A percentile compares a stretch with the other conserved stretches of the same genome.
Evolutionary conservation across 2,797 vertebrate genomes (phyloP).

Genomic region (Poliocrania exsul): DNA sequence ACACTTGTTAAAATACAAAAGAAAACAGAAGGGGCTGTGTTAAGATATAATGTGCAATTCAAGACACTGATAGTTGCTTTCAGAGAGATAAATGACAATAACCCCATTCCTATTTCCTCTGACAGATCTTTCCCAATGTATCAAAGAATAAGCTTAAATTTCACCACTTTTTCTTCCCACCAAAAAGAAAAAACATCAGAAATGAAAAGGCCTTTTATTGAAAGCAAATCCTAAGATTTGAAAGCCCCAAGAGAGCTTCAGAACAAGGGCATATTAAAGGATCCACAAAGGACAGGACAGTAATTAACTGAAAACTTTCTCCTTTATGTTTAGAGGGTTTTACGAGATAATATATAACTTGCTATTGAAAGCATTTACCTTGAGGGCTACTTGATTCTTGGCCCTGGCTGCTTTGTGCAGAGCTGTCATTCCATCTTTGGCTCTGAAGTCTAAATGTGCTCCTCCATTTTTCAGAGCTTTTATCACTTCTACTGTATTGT

Average conservation of each 20-base stretch:
- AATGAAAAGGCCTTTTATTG: neutral
- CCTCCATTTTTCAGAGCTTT: conserved; percentile 89
- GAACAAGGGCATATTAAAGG: neutral
- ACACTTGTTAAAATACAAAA: neutral
- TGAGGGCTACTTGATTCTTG: conserved; percentile 86
- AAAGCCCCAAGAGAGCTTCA: neutral
- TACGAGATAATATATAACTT: neutral
- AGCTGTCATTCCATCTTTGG: conserved; percentile 92
- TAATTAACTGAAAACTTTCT: conserved; percentile 1
- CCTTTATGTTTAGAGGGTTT: neutral
- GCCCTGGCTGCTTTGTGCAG: conserved; percentile 90
- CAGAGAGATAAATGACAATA: neutral
- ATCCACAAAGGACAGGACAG: neutral
- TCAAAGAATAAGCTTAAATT: neutral
- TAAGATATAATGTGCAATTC: neutral
- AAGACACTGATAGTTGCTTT: neutral
- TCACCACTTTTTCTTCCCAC: neutral
- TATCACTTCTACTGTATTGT: conserved; percentile 83
- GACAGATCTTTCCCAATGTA: neutral
- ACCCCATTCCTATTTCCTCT: neutral
- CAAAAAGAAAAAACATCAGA: neutral
- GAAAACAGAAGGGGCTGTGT: neutral
- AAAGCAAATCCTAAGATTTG: neutral
- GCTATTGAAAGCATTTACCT: conserved; percentile 73
- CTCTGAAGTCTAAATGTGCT: conserved; percentile 94